These are phyloP conservation scores for Pseudomugil tenellus DNA, from an alignment of 2,797 vertebrate species.

Conservation along the genomic window DNA sequence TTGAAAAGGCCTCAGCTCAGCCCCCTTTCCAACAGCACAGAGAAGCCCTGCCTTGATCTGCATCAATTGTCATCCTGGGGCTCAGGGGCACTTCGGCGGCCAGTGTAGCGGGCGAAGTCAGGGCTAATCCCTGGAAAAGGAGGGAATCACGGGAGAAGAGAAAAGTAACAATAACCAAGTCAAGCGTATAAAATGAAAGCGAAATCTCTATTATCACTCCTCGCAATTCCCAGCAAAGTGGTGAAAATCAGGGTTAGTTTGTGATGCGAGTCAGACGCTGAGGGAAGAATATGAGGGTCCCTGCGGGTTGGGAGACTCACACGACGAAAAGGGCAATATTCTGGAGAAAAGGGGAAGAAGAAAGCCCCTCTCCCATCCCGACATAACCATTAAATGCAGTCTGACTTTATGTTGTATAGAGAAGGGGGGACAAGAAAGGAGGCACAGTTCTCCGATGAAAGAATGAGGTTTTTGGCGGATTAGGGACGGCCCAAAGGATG, in stretches of 20 bases:
- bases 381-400: slow-evolving; percentile 99
- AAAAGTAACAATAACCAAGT: slow-evolving; percentile 99
- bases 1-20: slow-evolving; percentile 85
- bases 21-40: slow-evolving; percentile 82
- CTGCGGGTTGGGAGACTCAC: slow-evolving; percentile 97
- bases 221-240: slow-evolving; percentile 98
- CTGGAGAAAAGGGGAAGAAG: slow-evolving; percentile 91
- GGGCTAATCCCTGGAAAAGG: slow-evolving; percentile 96
- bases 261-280: slow-evolving; percentile 98
- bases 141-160: slow-evolving; percentile 96
- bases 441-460: slow-evolving; percentile 87
- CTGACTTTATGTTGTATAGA: slow-evolving; percentile 99
- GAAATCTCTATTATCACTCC: slow-evolving; percentile 99
- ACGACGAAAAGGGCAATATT: slow-evolving; percentile 96
- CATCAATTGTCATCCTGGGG: slow-evolving; percentile 96
- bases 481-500: slow-evolving; percentile 86
- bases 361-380: slow-evolving; percentile 95
- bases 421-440: slow-evolving; percentile 88
- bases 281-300: slow-evolving; percentile 95
- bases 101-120: slow-evolving; percentile 97
- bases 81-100: slow-evolving; percentile 94
- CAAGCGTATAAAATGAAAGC: slow-evolving; percentile 99
- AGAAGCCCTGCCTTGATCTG: slow-evolving; percentile 95
- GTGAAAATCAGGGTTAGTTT: slow-evolving; percentile 97
- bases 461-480: slow-evolving; percentile 87